Evolutionary conservation across 2,888 invertebrate species (phyloP).

Genomic region (Aleiodes alternator): DNA sequence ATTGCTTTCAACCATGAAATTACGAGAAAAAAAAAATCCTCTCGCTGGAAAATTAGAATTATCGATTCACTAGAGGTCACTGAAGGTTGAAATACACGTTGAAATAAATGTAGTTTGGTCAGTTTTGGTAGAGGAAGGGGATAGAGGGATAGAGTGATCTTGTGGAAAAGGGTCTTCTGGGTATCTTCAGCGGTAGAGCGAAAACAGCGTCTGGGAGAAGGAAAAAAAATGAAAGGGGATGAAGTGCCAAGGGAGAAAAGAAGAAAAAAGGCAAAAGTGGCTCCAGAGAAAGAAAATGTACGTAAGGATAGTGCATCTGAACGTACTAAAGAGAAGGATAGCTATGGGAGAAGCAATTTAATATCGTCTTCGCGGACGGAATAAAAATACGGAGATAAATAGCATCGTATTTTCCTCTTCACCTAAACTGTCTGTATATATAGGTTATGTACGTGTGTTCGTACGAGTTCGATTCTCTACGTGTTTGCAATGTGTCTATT

Average conservation of each 20-base stretch:
- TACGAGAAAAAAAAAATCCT: not conserved
- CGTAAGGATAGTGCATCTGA: slow-evolving; percentile 26
- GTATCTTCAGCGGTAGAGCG: not conserved
- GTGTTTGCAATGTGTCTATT: not conserved
- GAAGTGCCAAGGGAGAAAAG: slow-evolving; percentile 9
- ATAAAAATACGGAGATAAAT: slow-evolving; percentile 71
- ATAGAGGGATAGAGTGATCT: too few relatives aligned
- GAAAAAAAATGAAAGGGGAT: slow-evolving; percentile 16
- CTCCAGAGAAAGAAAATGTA: slow-evolving; percentile 8
- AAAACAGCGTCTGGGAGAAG: slow-evolving; percentile 26
- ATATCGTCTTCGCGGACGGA: slow-evolving; percentile 68
- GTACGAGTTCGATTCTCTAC: not conserved
- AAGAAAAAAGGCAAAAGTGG: slow-evolving; percentile 33
- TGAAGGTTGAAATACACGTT: not conserved
- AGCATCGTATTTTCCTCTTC: slow-evolving; percentile 58
- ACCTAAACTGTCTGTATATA: slow-evolving; percentile 22
- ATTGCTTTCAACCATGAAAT: slow-evolving; percentile 1
- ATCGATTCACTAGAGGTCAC: not conserved
- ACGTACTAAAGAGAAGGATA: slow-evolving; percentile 21
- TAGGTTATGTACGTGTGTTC: slow-evolving; percentile 7
- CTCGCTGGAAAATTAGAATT: not conserved
- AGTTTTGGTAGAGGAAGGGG: not conserved
- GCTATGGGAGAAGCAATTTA: slow-evolving; percentile 68
- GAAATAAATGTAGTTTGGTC: slow-evolving; percentile 14
- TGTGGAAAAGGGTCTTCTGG: slow-evolving; percentile 17